These are phyloP conservation scores for Bergia sp. DNA, from an alignment of 92 coral and sea anemone species.

Conservation along the genomic window DNA sequence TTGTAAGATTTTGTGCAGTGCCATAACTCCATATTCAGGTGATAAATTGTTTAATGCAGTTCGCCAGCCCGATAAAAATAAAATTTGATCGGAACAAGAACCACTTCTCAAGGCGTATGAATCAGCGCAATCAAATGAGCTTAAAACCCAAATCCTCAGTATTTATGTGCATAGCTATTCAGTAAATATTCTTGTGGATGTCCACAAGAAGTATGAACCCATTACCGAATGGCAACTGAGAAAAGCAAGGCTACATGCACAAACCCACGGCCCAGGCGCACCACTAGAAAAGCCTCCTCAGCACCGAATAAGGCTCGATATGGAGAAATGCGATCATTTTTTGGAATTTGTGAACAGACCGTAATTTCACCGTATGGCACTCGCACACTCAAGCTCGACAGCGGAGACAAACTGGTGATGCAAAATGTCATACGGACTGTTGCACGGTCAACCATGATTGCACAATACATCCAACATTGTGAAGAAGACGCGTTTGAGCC, in stretches of 20 bases:
- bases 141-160: constrained; percentile 57
- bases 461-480: constrained; percentile 22
- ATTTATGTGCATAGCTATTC: constrained; percentile 58
- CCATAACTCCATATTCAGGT: constrained; percentile 48
- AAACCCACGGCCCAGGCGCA: constrained; percentile 7
- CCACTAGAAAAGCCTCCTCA: constrained; percentile 28
- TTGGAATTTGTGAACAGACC: constrained; percentile 52
- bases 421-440: constrained; percentile 47
- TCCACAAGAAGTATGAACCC: constrained; percentile 40
- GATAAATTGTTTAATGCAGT: constrained; percentile 23
- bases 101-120: constrained; percentile 51
- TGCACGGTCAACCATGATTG: constrained; percentile 44
- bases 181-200: constrained; percentile 51
- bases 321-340: constrained; percentile 44
- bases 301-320: constrained; percentile 46
- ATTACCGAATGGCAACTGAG: constrained; percentile 26
- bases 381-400: constrained; percentile 37
- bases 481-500: constrained; percentile 42
- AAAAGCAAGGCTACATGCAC: constrained; percentile 18
- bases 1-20: constrained; percentile 50
- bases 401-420: constrained; percentile 40
- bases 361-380: constrained; percentile 52
- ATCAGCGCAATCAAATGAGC: constrained; percentile 44
- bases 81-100: constrained; percentile 38
- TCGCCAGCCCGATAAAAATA: constrained; percentile 20